These are phyloP conservation scores for Melanogrammus aeglefinus DNA, from an alignment of 2,797 vertebrate genomes.

Conservation along the genomic window DNA sequence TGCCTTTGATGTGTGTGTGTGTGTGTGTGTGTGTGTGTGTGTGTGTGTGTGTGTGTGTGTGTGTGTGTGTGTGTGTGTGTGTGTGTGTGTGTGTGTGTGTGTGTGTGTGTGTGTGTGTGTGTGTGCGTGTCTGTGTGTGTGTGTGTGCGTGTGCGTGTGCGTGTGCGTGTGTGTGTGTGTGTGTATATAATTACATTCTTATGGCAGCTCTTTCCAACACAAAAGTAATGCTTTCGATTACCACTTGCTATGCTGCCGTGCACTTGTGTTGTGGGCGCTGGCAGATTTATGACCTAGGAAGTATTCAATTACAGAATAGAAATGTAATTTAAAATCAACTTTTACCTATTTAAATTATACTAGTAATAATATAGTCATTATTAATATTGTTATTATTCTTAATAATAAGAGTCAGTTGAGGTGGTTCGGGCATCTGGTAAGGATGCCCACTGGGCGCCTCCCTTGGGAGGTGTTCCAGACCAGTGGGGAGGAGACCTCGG, in stretches of 20 bases:
- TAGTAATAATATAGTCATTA: neutral
- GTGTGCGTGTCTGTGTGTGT: neutral
- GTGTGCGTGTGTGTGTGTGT: conserved; percentile 2
- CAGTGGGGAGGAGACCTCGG: too few relatives aligned
- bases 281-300: neutral
- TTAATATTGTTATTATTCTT: neutral
- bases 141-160: conserved; percentile 16
- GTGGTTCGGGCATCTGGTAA: too few relatives aligned
- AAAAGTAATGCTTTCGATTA: neutral
- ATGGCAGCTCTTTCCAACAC: conserved; percentile 1
- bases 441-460: too few relatives aligned
- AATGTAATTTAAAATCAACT: neutral
- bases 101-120: neutral
- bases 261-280: neutral
- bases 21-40: conserved; percentile 7
- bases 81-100: conserved; percentile 1
- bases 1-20: conserved; percentile 3
- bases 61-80: conserved; percentile 15
- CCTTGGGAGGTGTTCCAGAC: too few relatives aligned
- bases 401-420: too few relatives aligned
- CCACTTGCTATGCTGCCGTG: neutral
- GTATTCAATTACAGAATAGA: neutral
- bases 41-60: neutral
- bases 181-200: neutral
- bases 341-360: neutral